Conservation (phyloP, 1,140 invertebrate genomes). For the Grapholita molesta region DNA sequence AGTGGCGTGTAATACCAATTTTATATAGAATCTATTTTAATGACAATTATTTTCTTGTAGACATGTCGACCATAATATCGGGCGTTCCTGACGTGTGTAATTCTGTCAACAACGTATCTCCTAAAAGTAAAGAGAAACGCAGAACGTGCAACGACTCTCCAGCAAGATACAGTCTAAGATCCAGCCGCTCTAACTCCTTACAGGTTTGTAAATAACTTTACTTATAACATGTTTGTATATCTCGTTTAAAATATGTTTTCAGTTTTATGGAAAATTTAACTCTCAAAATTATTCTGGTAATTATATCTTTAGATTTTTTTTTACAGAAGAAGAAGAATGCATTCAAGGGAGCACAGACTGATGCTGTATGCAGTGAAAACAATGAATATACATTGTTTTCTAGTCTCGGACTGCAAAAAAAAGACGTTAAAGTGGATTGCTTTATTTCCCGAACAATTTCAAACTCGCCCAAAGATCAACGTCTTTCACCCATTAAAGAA, state of each 20-base stretch:
- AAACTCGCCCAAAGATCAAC: not conserved
- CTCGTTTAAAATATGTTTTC: no score
- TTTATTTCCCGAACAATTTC: no score
- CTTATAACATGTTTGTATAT: no score
- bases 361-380: constrained; percentile 25
- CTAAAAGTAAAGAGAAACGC: not conserved
- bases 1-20: no score
- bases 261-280: no score
- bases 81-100: not conserved
- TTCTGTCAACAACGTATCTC: not conserved
- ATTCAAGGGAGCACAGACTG: not conserved
- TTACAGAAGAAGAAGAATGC: not conserved
- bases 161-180: constrained; percentile 21
- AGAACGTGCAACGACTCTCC: constrained; percentile 25
- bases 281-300: not conserved
- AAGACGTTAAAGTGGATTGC: not conserved
- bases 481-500: not conserved
- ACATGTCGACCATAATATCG: not conserved
- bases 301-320: not conserved
- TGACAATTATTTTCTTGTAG: not conserved
- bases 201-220: not conserved
- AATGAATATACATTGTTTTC: constrained; percentile 22
- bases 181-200: not conserved
- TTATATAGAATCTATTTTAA: no score
- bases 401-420: constrained; percentile 28